Conservation (phyloP, 2,113 vertebrate species). For the Laterallus jamaicensis region DNA sequence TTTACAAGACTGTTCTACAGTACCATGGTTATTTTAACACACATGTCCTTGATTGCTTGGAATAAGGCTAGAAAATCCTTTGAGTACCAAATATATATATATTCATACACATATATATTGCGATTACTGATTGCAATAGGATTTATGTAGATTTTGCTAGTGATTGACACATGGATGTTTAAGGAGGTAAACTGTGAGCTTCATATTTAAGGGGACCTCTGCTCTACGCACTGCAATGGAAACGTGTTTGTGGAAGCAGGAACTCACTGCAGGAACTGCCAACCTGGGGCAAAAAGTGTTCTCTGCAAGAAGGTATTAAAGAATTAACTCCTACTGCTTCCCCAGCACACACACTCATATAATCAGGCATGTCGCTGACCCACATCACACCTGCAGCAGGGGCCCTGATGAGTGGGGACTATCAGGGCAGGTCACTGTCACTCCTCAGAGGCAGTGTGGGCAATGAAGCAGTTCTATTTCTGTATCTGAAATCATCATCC, state of each 20-base stretch:
- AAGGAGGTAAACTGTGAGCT: slow-evolving; percentile 37
- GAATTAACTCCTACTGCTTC: neutral
- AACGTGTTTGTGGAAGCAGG: neutral
- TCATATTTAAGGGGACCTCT: slow-evolving; percentile 3
- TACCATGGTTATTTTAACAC: slow-evolving; percentile 65
- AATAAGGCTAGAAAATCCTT: slow-evolving; percentile 39
- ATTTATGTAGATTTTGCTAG: slow-evolving; percentile 2
- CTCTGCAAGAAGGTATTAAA: neutral
- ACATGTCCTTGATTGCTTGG: slow-evolving; percentile 27
- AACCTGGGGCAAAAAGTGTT: neutral
- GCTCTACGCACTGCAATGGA: neutral
- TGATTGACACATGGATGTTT: slow-evolving; percentile 35
- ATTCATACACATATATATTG: neutral
- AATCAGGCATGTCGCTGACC: fast-evolving
- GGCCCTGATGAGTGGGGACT: neutral
- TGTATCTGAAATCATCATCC: neutral
- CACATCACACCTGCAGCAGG: neutral
- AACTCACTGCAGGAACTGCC: neutral
- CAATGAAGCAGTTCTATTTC: neutral
- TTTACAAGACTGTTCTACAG: slow-evolving; percentile 43
- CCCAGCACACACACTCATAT: fast-evolving
- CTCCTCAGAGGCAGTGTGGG: neutral
- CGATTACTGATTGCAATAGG: slow-evolving; percentile 15
- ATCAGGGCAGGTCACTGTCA: neutral
- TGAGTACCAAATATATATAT: neutral